These are phyloP conservation scores for Leptodactylus fuscus DNA, from an alignment of 2,113 vertebrate species.

Conservation along the genomic window DNA sequence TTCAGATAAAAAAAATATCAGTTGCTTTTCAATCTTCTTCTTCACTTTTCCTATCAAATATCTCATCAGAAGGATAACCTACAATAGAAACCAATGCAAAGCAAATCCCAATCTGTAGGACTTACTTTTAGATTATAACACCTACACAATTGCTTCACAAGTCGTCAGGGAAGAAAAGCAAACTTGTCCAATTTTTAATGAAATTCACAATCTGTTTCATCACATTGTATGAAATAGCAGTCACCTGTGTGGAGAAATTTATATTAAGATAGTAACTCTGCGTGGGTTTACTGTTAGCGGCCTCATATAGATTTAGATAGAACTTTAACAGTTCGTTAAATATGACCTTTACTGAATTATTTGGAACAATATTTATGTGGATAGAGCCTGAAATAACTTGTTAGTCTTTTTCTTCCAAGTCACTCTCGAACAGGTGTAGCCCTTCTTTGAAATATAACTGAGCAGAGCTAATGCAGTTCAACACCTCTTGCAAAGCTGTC, in stretches of 20 bases:
- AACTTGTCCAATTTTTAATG: conserved; percentile 28
- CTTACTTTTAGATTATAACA: conserved; percentile 38
- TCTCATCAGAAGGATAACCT: conserved; percentile 7
- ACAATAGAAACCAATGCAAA: background rate
- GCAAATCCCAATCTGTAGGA: background rate
- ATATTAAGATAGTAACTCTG: background rate
- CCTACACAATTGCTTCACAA: conserved; percentile 45
- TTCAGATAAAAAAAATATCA: background rate
- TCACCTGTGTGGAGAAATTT: conserved; percentile 3
- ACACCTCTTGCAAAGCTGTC: conserved; percentile 77
- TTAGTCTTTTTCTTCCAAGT: conserved; percentile 76
- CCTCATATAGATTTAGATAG: conserved; percentile 4
- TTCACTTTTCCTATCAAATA: conserved; percentile 1
- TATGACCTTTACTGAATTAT: conserved; percentile 15
- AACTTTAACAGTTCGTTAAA: background rate
- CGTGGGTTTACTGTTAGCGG: background rate
- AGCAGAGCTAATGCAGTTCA: conserved; percentile 84
- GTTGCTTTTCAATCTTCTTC: background rate
- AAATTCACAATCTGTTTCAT: conserved; percentile 27
- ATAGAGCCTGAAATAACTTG: background rate
- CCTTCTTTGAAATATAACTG: conserved; percentile 86
- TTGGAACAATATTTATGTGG: conserved; percentile 5
- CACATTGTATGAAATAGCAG: conserved; percentile 29
- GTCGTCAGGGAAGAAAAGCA: conserved; percentile 15
- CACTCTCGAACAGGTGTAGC: conserved; percentile 86